A percentile compares a stretch with the other conserved stretches of the same genome.
These are phyloP conservation scores for Neocloeon triangulifer DNA, from an alignment of 1,140 invertebrate species.

Conservation along the genomic window DNA sequence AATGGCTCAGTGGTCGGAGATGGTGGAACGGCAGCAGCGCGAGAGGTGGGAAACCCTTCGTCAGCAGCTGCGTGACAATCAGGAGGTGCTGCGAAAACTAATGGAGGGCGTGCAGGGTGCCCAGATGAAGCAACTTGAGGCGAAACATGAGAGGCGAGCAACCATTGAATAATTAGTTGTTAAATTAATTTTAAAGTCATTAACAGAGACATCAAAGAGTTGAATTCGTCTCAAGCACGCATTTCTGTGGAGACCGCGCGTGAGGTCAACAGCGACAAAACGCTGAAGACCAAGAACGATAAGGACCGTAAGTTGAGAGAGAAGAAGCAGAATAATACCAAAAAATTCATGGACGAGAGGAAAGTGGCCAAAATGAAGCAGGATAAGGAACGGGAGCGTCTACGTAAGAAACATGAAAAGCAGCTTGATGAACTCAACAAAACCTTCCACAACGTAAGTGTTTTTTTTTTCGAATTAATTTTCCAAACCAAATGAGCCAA, in stretches of 20 bases:
- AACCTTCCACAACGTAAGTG: constrained; percentile 71
- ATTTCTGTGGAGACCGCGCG: constrained; percentile 90
- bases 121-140: constrained; percentile 79
- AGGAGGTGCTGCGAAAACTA: constrained; percentile 62
- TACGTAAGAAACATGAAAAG: constrained; percentile 78
- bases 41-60: constrained; percentile 78
- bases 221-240: constrained; percentile 88
- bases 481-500: no score
- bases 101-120: constrained; percentile 61
- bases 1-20: constrained; percentile 80
- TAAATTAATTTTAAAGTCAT: not conserved
- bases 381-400: constrained; percentile 77
- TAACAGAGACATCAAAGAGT: constrained; percentile 76
- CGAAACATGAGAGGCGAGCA: constrained; percentile 60
- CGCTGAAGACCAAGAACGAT: constrained; percentile 89
- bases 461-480: no score
- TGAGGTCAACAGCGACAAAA: constrained; percentile 89
- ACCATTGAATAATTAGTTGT: not conserved
- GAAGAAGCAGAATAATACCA: constrained; percentile 97
- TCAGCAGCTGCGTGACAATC: constrained; percentile 61
- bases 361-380: constrained; percentile 63
- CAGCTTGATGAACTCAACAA: constrained; percentile 75
- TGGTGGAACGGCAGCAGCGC: constrained; percentile 67
- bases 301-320: constrained; percentile 82
- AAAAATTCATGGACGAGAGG: constrained; percentile 95